Percentiles rank a stretch among this genome's conserved stretches.
Conservation (phyloP, 2,113 vertebrate genomes). For the Pholis gunnellus region DNA sequence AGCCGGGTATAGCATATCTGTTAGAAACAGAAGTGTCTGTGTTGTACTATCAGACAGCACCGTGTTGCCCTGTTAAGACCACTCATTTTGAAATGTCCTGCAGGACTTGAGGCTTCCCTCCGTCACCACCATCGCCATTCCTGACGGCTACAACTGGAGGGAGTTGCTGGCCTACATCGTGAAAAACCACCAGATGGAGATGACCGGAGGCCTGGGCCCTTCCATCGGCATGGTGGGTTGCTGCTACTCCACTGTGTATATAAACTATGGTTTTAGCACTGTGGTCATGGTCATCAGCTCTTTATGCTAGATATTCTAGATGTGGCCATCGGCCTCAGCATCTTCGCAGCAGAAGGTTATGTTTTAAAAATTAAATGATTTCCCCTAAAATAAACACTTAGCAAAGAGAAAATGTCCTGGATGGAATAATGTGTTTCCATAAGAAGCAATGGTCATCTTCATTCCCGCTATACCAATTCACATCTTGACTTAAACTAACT, state of each 20-base stretch:
- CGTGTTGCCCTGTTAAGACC: slow-evolving; percentile 1
- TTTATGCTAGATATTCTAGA: not conserved
- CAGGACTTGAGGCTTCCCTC: slow-evolving; percentile 91
- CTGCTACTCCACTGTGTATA: slow-evolving; percentile 1
- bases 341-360: not conserved
- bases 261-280: not conserved
- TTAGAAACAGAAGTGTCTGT: not conserved
- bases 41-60: not conserved
- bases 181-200: slow-evolving; percentile 89
- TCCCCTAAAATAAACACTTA: not conserved
- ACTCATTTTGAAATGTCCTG: slow-evolving; percentile 1
- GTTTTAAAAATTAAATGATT: not conserved
- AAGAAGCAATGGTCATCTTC: not conserved
- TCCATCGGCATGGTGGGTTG: slow-evolving; percentile 88
- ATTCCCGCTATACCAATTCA: not conserved
- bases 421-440: not conserved
- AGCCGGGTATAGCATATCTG: not conserved
- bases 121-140: slow-evolving; percentile 89
- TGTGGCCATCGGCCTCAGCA: not conserved
- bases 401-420: not conserved
- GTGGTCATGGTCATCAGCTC: not conserved
- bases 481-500: not conserved
- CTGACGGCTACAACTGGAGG: slow-evolving; percentile 89
- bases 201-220: slow-evolving; percentile 93
- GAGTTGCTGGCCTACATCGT: slow-evolving; percentile 88